Evolutionary conservation across 2,888 invertebrate species (phyloP).

Genomic region (Ecliptopera silaceata): DNA sequence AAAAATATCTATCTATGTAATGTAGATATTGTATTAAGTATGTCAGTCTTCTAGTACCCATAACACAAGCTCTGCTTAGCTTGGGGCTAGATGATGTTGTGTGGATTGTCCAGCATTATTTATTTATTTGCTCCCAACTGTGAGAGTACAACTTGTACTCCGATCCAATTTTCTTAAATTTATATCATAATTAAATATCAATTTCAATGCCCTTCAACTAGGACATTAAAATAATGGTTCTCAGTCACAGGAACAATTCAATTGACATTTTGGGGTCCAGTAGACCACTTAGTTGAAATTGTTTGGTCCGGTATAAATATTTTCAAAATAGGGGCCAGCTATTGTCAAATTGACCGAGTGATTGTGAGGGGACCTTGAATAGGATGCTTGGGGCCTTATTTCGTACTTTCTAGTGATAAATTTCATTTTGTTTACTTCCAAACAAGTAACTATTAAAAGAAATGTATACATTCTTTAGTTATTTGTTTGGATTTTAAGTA

Average conservation of each 20-base stretch:
- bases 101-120: too few species aligned
- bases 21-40: too few species aligned
- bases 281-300: slow-evolving; percentile 68
- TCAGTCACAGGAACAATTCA: slow-evolving; percentile 66
- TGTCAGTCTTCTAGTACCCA: too few species aligned
- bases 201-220: slow-evolving; percentile 20
- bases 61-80: too few species aligned
- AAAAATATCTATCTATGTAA: too few species aligned
- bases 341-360: slow-evolving; percentile 81
- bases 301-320: slow-evolving; percentile 75
- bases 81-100: too few species aligned
- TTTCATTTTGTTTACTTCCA: slow-evolving; percentile 5
- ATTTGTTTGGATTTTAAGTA: too few species aligned
- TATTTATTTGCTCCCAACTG: too few species aligned
- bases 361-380: slow-evolving; percentile 59
- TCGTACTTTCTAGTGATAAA: not conserved
- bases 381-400: slow-evolving; percentile 15
- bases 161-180: not conserved
- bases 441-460: too few species aligned
- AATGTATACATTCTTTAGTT: too few species aligned
- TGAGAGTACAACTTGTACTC: too few species aligned
- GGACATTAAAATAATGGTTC: slow-evolving; percentile 46
- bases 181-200: slow-evolving; percentile 17
- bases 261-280: slow-evolving; percentile 67
- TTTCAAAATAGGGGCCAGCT: slow-evolving; percentile 73